A percentile compares a stretch with the other conserved stretches of the same genome.
Evolutionary conservation across 1,140 invertebrate species (phyloP).

Genomic region (Hycleus cichorii): DNA sequence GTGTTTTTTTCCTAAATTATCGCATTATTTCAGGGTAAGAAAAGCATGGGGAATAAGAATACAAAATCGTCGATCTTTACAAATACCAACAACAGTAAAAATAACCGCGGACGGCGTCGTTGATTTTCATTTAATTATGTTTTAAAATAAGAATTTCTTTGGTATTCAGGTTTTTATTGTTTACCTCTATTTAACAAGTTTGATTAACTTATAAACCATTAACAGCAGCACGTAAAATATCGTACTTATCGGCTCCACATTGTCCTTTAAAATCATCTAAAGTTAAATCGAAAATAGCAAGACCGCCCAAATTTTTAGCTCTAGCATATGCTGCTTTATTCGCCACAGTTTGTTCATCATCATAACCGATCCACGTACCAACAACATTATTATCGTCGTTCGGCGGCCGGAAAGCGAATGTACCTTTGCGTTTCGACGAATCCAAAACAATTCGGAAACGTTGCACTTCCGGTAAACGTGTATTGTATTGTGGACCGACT

Average conservation of each 20-base stretch:
- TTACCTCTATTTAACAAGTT: neutral
- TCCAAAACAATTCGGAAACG: conserved; percentile 52
- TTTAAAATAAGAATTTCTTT: neutral
- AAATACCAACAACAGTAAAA: neutral
- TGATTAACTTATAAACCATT: neutral
- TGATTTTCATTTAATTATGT: neutral
- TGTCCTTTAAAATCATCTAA: conserved; percentile 76
- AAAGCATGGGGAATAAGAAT: neutral
- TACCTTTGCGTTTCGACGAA: conserved; percentile 60
- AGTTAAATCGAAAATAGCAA: conserved; percentile 73
- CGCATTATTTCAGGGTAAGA: neutral
- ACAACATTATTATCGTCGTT: conserved; percentile 58
- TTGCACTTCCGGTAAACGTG: conserved; percentile 49
- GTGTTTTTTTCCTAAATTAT: neutral
- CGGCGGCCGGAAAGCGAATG: conserved; percentile 65
- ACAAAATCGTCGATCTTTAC: neutral
- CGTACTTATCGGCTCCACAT: conserved; percentile 69
- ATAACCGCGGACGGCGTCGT: neutral
- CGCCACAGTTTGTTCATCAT: conserved; percentile 76
- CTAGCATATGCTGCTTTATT: conserved; percentile 73
- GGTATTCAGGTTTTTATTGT: neutral
- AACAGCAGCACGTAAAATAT: conserved; percentile 51
- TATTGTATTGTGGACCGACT: conserved; percentile 36
- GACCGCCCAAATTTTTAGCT: conserved; percentile 67
- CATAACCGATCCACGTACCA: conserved; percentile 84